Percentiles rank a stretch among this genome's conserved stretches.
phyloP scores from a whole-genome alignment of 1,140 invertebrate species.

The Drosophila bipectinata region DNA sequence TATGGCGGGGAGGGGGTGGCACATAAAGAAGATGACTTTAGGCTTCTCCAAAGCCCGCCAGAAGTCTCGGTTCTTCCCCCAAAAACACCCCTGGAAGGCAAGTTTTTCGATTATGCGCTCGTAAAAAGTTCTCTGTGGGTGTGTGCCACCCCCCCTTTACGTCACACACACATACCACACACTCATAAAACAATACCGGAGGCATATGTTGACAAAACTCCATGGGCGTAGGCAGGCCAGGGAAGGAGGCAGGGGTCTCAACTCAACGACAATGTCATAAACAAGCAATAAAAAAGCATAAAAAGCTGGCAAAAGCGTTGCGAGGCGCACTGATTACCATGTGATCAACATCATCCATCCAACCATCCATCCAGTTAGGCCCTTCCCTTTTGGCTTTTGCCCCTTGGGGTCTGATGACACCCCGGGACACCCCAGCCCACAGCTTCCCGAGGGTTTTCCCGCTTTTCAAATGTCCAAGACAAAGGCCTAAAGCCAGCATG shows the following conservation, averaged over 20 bases:
- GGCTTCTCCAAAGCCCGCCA: conserved; percentile 27
- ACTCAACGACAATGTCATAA: conserved; percentile 67
- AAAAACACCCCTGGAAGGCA: conserved; percentile 29
- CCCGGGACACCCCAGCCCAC: conserved; percentile 5
- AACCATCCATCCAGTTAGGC: neutral
- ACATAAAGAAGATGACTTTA: conserved; percentile 45
- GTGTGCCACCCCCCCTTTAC: neutral
- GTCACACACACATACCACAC: neutral
- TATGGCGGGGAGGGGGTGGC: neutral
- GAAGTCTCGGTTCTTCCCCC: neutral
- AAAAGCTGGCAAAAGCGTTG: conserved; percentile 56
- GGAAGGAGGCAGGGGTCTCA: neutral
- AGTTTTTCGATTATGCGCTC: conserved; percentile 79
- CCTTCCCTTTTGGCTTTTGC: neutral
- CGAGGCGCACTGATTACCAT: conserved; percentile 70
- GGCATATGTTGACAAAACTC: conserved; percentile 43
- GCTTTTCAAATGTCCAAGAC: conserved; percentile 8
- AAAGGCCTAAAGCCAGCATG: conserved; percentile 3
- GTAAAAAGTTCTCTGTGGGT: conserved; percentile 71
- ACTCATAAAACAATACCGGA: conserved; percentile 48
- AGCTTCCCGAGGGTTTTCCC: neutral
- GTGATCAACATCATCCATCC: conserved; percentile 67
- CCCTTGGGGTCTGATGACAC: conserved; percentile 1
- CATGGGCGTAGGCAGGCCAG: neutral
- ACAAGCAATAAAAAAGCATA: conserved; percentile 79